Evolutionary conservation across 2,113 vertebrate species (phyloP), one percentile per base, ranked within the genome.

Genomic region (Aptenodytes forsteri): DNA sequence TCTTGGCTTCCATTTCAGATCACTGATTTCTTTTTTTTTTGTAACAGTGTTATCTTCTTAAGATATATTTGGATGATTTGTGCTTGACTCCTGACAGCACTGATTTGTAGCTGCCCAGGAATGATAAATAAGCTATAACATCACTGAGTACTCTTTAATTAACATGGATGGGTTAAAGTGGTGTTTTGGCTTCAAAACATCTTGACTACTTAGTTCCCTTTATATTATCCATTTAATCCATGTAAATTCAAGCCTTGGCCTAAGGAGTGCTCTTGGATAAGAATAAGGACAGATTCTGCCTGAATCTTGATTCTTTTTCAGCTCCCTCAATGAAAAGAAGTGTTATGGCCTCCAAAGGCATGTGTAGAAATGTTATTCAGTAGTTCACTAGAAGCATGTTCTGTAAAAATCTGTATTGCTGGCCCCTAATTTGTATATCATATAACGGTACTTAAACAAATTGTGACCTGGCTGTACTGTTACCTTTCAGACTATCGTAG

Each of bases 1-100:
- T 87, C n/a, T 90, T 87, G 67, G 58, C 61, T 96, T 93, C 66
- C 42, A 76, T 94, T 95, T 93, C 81, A 89, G 65, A 91, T 90
- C 55, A 73, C 69, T 1, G 2, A 16, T 80, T 86, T 84, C 6
- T 87, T 40, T 82, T 86, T 86, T 36, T 94, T 81, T 65, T 70
- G 44, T 87, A 64, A 38, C 2, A 4, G 38, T 85, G 30, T 91
- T 85, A 44, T 71, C 95, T 93, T 96, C 76, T 66, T 30, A 65
- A 88, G 56, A 72, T 36, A n/a, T 23, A 90, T 83, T 86, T 80
- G 78, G 91, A 94, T 84, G 27, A 71, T 84, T 72, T 90, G 42
- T 4, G 2, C 34, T 86, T 83, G 46, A 83, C 34, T 80, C 16
- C 29, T 92, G 85, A 47, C 56, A 85, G 46, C 62, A 42, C 42